These are phyloP conservation scores for Tiliqua scincoides DNA, from an alignment of 2,113 vertebrate genomes.

Conservation along the genomic window DNA sequence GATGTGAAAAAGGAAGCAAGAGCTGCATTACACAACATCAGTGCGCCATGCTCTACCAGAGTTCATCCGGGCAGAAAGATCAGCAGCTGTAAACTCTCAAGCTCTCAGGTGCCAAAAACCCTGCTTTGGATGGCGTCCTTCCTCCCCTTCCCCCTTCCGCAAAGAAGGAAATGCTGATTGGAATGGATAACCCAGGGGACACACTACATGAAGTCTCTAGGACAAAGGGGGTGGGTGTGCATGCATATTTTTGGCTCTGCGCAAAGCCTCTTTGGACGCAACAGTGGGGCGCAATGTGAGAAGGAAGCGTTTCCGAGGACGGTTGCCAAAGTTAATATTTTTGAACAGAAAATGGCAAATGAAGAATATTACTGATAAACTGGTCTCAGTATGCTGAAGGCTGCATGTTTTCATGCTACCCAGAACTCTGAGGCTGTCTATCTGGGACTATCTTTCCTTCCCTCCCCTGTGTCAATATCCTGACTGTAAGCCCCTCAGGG, in stretches of 20 bases:
- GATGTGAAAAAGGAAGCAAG: background rate
- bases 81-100: background rate
- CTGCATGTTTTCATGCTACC: background rate
- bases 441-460: background rate
- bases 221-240: background rate
- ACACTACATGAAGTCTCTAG: background rate
- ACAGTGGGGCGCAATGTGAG: background rate
- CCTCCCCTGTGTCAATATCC: too few relatives aligned
- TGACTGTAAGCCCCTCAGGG: too few relatives aligned
- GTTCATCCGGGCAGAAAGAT: background rate
- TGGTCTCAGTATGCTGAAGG: background rate
- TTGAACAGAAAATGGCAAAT: background rate
- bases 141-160: background rate
- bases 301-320: background rate
- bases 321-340: conserved; percentile 9
- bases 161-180: conserved; percentile 41
- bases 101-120: conserved; percentile 3
- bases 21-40: background rate
- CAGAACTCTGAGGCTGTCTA: too few relatives aligned
- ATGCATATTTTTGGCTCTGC: conserved; percentile 4
- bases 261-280: background rate
- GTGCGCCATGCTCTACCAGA: background rate
- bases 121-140: background rate
- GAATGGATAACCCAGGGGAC: background rate
- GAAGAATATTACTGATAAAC: background rate